A percentile compares a stretch with the other conserved stretches of the same genome.
Conservation (phyloP, 1,140 invertebrate species). For the Anastatus disparis region DNA sequence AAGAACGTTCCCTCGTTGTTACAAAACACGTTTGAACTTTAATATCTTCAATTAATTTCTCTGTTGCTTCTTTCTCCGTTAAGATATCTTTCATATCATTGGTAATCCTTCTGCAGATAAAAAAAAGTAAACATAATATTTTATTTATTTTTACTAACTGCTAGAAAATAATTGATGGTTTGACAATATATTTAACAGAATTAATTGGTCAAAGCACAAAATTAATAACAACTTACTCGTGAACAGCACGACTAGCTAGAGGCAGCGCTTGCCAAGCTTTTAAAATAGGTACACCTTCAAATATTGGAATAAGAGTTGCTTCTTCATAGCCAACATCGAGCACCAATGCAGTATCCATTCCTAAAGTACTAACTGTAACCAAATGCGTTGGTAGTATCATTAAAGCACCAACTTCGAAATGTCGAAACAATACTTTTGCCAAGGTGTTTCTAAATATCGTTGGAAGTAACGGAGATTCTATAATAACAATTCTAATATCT, state of each 20-base stretch:
- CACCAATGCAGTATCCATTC: constrained; percentile 81
- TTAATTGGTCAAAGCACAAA: too few species aligned
- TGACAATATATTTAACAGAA: background rate
- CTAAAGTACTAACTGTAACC: constrained; percentile 81
- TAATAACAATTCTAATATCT: constrained; percentile 88
- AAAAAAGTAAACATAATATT: constrained; percentile 1
- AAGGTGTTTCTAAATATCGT: constrained; percentile 85
- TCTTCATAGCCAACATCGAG: constrained; percentile 90
- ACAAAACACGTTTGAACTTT: constrained; percentile 86
- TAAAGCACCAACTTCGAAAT: constrained; percentile 84
- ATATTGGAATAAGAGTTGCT: constrained; percentile 83
- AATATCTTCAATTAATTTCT: constrained; percentile 75
- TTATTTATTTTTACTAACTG: background rate
- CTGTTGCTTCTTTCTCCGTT: constrained; percentile 64
- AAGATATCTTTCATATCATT: constrained; percentile 46
- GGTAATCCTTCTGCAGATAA: constrained; percentile 54
- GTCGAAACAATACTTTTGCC: constrained; percentile 90
- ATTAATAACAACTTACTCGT: constrained; percentile 69
- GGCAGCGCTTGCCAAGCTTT: constrained; percentile 83
- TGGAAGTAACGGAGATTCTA: constrained; percentile 88
- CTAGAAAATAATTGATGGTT: background rate
- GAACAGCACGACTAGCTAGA: constrained; percentile 75
- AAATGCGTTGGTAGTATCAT: constrained; percentile 84
- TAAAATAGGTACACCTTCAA: constrained; percentile 84
- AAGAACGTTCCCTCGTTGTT: constrained; percentile 77